A percentile compares a stretch with the other conserved stretches of the same genome.
phyloP scores from a whole-genome alignment of 2,888 invertebrate genomes.

The Andrena flavipes region DNA sequence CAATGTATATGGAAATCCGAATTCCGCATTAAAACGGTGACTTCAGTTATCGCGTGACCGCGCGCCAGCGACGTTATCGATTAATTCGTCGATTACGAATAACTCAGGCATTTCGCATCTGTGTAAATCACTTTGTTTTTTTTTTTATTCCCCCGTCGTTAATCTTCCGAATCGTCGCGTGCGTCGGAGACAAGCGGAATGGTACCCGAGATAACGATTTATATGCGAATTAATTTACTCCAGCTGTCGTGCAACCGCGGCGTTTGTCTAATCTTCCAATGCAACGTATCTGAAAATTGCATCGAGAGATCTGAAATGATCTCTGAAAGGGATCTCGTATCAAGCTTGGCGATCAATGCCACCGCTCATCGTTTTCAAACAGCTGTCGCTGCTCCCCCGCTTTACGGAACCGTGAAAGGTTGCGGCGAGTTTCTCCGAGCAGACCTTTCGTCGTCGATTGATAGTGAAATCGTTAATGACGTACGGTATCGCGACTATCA shows the following conservation, averaged over 20 bases:
- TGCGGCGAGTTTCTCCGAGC: slow-evolving; percentile 15
- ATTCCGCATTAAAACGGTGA: background rate
- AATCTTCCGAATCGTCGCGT: background rate
- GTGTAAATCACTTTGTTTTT: slow-evolving; percentile 22
- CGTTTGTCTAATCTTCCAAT: background rate
- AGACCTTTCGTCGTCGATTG: background rate
- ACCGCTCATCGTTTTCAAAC: background rate
- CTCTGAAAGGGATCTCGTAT: background rate
- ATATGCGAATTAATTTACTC: slow-evolving; percentile 4
- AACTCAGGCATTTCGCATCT: background rate
- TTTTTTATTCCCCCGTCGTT: background rate
- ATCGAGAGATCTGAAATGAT: background rate
- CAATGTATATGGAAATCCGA: background rate
- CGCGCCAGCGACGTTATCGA: slow-evolving; percentile 5
- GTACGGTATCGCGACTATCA: slow-evolving; percentile 24
- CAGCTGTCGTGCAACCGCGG: slow-evolving; percentile 5
- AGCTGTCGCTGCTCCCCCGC: background rate
- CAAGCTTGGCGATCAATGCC: background rate
- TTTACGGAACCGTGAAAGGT: background rate
- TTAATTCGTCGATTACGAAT: slow-evolving; percentile 33
- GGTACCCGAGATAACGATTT: background rate
- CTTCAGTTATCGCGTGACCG: background rate
- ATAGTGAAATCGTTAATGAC: slow-evolving; percentile 62
- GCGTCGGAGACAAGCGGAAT: background rate
- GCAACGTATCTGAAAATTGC: background rate